Evolutionary conservation across 2,888 invertebrate genomes (phyloP).

Genomic region (Tachystola acroxantha): DNA sequence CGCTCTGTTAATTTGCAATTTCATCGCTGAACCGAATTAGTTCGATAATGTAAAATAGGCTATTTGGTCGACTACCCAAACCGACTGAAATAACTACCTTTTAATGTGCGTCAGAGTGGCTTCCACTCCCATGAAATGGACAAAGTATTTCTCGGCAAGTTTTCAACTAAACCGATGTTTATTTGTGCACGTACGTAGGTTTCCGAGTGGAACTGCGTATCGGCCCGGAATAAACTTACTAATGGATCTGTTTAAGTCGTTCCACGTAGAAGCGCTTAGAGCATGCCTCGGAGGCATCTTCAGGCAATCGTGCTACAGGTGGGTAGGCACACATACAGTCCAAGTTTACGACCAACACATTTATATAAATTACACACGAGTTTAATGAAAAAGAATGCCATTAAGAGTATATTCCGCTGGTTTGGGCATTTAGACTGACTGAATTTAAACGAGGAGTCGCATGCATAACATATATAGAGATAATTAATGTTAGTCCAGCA

Average conservation of each 20-base stretch:
- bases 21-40: conserved; percentile 5
- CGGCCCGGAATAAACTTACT: conserved; percentile 34
- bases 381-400: conserved; percentile 20
- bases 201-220: conserved; percentile 20
- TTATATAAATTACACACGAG: conserved; percentile 33
- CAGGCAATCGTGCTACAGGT: conserved; percentile 42
- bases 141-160: neutral
- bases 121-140: neutral
- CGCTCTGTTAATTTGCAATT: conserved; percentile 6
- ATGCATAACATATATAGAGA: no score
- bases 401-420: no score
- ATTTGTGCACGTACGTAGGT: neutral
- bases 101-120: neutral
- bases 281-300: conserved; percentile 24
- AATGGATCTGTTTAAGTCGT: conserved; percentile 40
- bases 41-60: conserved; percentile 5
- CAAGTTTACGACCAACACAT: conserved; percentile 37
- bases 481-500: no score
- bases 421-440: no score
- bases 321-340: conserved; percentile 27
- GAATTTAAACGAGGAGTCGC: no score
- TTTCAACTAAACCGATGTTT: neutral
- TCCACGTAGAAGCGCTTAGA: conserved; percentile 32
- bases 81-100: neutral
- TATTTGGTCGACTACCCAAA: neutral